These are phyloP conservation scores for Coryphaenoides rupestris DNA, from an alignment of 2,113 vertebrate species.

Conservation along the genomic window DNA sequence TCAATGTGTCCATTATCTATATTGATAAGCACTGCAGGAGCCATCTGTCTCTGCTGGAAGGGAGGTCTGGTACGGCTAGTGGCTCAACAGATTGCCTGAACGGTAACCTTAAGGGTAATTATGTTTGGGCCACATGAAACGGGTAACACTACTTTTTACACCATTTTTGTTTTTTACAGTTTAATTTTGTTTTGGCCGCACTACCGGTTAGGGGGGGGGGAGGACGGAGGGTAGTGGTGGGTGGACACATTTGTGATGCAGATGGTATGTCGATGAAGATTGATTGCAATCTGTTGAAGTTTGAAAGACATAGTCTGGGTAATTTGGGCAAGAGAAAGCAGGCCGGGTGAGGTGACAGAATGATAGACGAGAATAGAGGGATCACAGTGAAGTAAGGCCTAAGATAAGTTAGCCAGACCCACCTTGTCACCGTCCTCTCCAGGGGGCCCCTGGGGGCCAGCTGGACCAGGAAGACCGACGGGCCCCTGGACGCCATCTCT, in stretches of 20 bases:
- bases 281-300: slow-evolving; percentile 27
- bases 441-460: slow-evolving; percentile 91
- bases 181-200: slow-evolving; percentile 30
- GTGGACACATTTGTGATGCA: slow-evolving; percentile 35
- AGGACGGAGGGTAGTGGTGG: background rate
- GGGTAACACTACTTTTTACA: slow-evolving; percentile 27
- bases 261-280: slow-evolving; percentile 45
- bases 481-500: slow-evolving; percentile 95
- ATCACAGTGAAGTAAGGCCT: background rate
- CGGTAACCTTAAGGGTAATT: slow-evolving; percentile 20
- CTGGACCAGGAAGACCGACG: slow-evolving; percentile 92
- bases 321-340: background rate
- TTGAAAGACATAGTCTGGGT: background rate
- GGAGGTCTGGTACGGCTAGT: slow-evolving; percentile 10
- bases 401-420: slow-evolving; percentile 10
- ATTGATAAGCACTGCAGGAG: background rate
- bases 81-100: slow-evolving; percentile 14
- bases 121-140: slow-evolving; percentile 32
- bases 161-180: slow-evolving; percentile 27
- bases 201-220: slow-evolving; percentile 22
- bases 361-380: no score
- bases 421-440: slow-evolving; percentile 99
- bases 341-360: background rate
- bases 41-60: background rate
- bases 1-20: background rate